Evolutionary conservation across 2,797 vertebrate genomes (phyloP).

Genomic region (Diglossa cyanea): DNA sequence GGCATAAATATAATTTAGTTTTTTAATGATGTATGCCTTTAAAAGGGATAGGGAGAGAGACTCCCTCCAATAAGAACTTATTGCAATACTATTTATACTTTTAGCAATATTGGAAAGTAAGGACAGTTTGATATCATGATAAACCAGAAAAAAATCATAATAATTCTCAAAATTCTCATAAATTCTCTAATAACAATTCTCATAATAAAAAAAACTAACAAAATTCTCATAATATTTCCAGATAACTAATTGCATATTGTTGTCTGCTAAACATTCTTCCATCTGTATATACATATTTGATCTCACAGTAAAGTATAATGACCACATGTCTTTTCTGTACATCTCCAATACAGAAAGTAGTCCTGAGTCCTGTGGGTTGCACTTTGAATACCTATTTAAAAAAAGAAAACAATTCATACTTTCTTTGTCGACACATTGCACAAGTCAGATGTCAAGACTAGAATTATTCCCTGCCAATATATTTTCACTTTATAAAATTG

Average conservation of each 20-base stretch:
- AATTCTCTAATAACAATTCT: neutral
- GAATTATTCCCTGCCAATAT: neutral
- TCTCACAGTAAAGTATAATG: neutral
- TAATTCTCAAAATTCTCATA: neutral
- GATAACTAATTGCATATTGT: neutral
- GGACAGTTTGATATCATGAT: neutral
- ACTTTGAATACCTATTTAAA: neutral
- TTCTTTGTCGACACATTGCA: neutral
- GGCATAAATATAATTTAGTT: neutral
- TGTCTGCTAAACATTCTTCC: neutral
- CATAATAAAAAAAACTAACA: neutral
- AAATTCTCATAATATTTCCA: neutral
- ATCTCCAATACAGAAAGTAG: neutral
- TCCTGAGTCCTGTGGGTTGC: neutral
- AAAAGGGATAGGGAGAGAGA: neutral
- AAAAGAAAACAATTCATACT: neutral
- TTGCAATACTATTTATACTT: neutral
- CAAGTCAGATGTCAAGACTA: neutral
- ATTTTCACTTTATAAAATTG: slow-evolving; percentile 15
- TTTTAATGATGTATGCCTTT: neutral
- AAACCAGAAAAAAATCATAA: neutral
- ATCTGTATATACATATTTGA: neutral
- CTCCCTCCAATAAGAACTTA: neutral
- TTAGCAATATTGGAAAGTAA: neutral
- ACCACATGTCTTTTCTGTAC: neutral